A percentile compares a stretch with the other conserved stretches of the same genome.
phyloP scores from a whole-genome alignment of 2,888 invertebrate genomes.

The Corbicula japonica region DNA sequence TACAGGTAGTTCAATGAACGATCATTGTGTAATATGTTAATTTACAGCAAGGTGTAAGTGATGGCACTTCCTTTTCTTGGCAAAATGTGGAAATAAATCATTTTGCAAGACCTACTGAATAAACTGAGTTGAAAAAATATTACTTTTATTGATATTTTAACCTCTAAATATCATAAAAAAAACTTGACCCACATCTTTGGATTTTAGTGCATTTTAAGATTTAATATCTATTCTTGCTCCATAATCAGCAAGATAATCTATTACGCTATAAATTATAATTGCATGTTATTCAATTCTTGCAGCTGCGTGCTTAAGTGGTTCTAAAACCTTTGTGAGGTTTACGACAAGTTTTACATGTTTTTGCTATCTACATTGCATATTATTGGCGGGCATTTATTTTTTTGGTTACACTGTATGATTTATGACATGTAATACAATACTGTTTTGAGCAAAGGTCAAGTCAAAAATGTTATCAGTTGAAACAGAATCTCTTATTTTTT shows the following conservation, averaged over 20 bases:
- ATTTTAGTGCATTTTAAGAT: neutral
- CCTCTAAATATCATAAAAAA: neutral
- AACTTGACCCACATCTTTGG: neutral
- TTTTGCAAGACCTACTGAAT: no score
- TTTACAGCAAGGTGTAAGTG: no score
- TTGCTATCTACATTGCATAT: constrained; percentile 26
- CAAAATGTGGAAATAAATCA: no score
- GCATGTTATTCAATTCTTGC: constrained; percentile 20
- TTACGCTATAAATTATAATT: constrained; percentile 2
- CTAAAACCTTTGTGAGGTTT: constrained; percentile 20
- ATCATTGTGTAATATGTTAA: no score
- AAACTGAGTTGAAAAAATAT: no score
- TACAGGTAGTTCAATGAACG: no score
- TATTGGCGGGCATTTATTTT: constrained; percentile 27
- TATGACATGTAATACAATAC: constrained; percentile 63
- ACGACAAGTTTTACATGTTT: constrained; percentile 4
- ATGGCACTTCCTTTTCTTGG: no score
- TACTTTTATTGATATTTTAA: no score
- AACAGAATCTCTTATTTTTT: no score
- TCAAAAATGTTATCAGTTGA: constrained; percentile 35
- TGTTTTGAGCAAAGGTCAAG: constrained; percentile 46
- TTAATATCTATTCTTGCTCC: neutral
- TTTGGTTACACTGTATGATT: constrained; percentile 53
- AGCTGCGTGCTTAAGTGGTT: constrained; percentile 11
- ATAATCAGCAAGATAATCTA: no score